These are phyloP conservation scores for Panagrolaimus sp. DNA, from an alignment of 1,140 invertebrate genomes.

Conservation along the genomic window DNA sequence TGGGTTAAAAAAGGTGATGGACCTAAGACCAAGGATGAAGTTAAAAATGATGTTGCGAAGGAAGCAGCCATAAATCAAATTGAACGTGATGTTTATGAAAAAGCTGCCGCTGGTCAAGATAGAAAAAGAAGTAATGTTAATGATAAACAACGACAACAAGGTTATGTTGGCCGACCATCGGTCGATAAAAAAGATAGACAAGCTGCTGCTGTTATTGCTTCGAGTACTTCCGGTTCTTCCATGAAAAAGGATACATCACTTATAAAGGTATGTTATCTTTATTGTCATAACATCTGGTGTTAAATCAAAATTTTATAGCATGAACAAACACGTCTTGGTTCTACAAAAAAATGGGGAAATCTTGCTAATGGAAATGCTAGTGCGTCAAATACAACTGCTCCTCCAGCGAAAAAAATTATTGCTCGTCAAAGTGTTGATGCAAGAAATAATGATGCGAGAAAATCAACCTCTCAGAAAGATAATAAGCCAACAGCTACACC, in stretches of 20 bases:
- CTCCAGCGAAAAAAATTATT: not conserved
- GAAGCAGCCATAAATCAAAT: not conserved
- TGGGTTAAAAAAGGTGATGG: slow-evolving; percentile 3
- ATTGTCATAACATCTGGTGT: too few relatives aligned
- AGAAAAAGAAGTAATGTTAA: not conserved
- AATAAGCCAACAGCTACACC: not conserved
- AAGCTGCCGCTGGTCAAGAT: not conserved
- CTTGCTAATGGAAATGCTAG: too few relatives aligned
- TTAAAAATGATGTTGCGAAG: not conserved
- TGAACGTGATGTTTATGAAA: slow-evolving; percentile 2
- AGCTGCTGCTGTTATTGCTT: not conserved
- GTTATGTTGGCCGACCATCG: not conserved
- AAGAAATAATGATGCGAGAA: not conserved
- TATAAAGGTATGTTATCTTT: not conserved
- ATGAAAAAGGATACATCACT: slow-evolving; percentile 1
- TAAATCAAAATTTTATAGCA: too few relatives aligned
- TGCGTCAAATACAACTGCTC: too few relatives aligned
- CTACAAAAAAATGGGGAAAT: too few relatives aligned
- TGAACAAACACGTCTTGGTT: too few relatives aligned
- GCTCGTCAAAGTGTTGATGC: not conserved
- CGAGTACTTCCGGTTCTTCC: not conserved
- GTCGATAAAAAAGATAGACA: not conserved
- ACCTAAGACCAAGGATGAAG: slow-evolving; percentile 8
- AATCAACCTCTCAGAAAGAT: slow-evolving; percentile 2
- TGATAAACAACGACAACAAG: not conserved